Conservation (phyloP, 2,797 vertebrate species). For the Astyanax mexicanus region DNA sequence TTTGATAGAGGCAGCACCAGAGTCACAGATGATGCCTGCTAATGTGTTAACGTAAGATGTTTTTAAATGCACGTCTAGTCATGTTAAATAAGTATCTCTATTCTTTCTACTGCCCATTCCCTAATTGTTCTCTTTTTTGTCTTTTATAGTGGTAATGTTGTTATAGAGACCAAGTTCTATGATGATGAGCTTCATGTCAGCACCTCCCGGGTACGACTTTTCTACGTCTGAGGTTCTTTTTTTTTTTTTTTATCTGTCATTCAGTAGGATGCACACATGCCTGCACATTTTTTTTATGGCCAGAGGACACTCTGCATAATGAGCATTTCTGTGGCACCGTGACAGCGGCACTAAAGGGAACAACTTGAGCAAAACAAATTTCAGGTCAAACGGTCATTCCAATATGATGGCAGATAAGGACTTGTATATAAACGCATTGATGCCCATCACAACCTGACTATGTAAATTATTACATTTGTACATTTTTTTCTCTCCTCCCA, state of each 20-base stretch:
- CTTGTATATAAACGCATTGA: slow-evolving; percentile 62
- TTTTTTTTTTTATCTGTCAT: slow-evolving; percentile 39
- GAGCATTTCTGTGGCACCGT: slow-evolving; percentile 49
- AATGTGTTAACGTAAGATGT: slow-evolving; percentile 96
- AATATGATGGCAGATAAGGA: slow-evolving; percentile 58
- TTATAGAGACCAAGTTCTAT: slow-evolving; percentile 99
- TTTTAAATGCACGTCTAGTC: neutral
- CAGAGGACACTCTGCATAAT: slow-evolving; percentile 48
- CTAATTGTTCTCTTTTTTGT: slow-evolving; percentile 27
- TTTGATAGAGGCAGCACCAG: slow-evolving; percentile 98
- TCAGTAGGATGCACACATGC: slow-evolving; percentile 49
- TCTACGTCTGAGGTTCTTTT: slow-evolving; percentile 88
- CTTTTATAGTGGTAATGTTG: slow-evolving; percentile 91
- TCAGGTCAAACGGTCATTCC: slow-evolving; percentile 50
- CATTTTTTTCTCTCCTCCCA: slow-evolving; percentile 39
- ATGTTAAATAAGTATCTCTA: neutral
- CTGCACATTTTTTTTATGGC: slow-evolving; percentile 55
- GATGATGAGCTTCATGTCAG: slow-evolving; percentile 98
- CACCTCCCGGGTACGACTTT: slow-evolving; percentile 97
- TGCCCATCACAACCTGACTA: slow-evolving; percentile 59
- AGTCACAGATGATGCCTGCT: slow-evolving; percentile 99
- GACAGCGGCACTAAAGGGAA: slow-evolving; percentile 51
- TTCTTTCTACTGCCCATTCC: neutral
- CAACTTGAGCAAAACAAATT: slow-evolving; percentile 49
- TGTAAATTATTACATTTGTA: slow-evolving; percentile 70